Evolutionary conservation across 2,797 vertebrate species (phyloP).

Genomic region (Hirundo rustica): DNA sequence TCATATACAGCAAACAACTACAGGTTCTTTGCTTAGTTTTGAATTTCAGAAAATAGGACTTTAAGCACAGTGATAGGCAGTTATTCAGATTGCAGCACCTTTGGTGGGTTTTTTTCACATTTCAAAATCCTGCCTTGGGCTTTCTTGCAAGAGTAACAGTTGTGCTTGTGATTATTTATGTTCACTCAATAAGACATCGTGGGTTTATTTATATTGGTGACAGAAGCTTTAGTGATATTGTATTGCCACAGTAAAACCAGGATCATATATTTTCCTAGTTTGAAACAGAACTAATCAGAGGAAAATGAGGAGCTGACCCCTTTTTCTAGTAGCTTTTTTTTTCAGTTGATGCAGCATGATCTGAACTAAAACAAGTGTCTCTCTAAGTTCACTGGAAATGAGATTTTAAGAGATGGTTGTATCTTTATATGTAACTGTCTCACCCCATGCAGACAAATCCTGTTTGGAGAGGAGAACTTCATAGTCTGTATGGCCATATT

Average conservation of each 20-base stretch:
- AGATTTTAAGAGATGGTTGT: not conserved
- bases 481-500: not conserved
- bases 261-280: not conserved
- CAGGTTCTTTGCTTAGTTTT: not conserved
- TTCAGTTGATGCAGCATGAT: not conserved
- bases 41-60: not conserved
- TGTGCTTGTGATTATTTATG: conserved; percentile 29
- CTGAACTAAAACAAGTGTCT: not conserved
- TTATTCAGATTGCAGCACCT: not conserved
- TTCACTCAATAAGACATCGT: not conserved
- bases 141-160: not conserved
- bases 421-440: not conserved
- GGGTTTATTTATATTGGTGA: not conserved
- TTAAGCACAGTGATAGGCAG: not conserved
- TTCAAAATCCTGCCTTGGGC: not conserved
- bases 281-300: not conserved
- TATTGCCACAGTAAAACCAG: not conserved
- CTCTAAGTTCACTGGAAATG: not conserved
- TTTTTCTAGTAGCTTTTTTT: not conserved
- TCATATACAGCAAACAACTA: not conserved
- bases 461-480: not conserved
- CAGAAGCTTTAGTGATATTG: not conserved
- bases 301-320: not conserved
- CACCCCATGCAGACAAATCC: not conserved
- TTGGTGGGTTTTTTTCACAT: not conserved